Conservation (phyloP, 53 echinoderm and acorn worm genomes). For the Antedon mediterranea region DNA sequence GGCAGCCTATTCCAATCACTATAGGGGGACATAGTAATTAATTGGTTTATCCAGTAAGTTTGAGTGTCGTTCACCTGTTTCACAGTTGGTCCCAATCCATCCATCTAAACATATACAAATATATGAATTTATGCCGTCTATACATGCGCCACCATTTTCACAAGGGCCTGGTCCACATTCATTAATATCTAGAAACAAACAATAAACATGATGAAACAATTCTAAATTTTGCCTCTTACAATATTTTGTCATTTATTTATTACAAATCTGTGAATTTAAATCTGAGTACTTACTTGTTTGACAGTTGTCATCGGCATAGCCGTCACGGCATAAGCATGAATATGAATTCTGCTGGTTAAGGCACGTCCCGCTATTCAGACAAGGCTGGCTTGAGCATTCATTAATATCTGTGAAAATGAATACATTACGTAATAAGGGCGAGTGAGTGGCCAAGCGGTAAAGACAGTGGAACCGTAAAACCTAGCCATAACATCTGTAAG, state of each 20-base stretch:
- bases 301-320: slow-evolving; percentile 12
- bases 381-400: slow-evolving; percentile 18
- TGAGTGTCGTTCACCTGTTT: slow-evolving; percentile 19
- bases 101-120: slow-evolving; percentile 35
- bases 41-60: too few species aligned
- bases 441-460: too few species aligned
- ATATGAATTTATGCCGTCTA: slow-evolving; percentile 27
- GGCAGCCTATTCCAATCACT: too few species aligned
- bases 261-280: too few species aligned
- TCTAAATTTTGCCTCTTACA: too few species aligned
- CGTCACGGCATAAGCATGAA: slow-evolving; percentile 5
- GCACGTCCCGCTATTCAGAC: slow-evolving; percentile 15
- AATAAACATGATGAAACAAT: too few species aligned
- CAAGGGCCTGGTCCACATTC: slow-evolving; percentile 43
- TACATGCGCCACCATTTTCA: slow-evolving; percentile 40
- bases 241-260: too few species aligned
- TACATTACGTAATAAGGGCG: too few species aligned
- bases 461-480: too few species aligned
- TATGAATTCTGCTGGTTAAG: slow-evolving; percentile 5
- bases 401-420: slow-evolving; percentile 15
- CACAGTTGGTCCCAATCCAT: slow-evolving; percentile 31
- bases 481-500: too few species aligned
- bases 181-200: slow-evolving; percentile 16
- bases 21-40: too few species aligned
- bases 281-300: slow-evolving; percentile 8